Base-by-base conservation (phyloP, 2,797 vertebrate species). In the Diglossa cyanea region DNA sequence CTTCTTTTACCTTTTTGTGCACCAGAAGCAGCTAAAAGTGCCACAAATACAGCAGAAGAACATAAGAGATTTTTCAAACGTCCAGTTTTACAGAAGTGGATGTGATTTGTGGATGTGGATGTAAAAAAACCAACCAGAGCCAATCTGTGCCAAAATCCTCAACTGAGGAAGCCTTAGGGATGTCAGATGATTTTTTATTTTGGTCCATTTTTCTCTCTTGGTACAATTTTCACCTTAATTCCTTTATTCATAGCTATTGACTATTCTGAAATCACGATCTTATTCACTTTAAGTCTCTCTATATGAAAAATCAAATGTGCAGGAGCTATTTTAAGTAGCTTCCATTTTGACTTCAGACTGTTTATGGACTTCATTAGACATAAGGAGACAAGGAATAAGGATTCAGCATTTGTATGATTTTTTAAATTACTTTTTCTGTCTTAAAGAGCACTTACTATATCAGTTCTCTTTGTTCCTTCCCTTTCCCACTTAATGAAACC, bases 401-500 rank as follows among this genome's bases (percentile, higher is more conserved):
- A 62, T 70, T 78, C 20, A 28, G 17, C 15, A 23, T 80, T 82
- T 77, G 13, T 19, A 24, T 55, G 11, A 18, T 33, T 50, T 35
- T 55, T 48, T 13, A 11, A 31, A 51, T 66, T 11, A 42, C 6
- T 37, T 91, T 67, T 82, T 31, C 15, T 60, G 1, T 48, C 65
- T 92, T 60, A 39, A 63, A 65, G 33, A 79, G 7, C n/a, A 54
- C 24, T 77, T 78, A 6, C 21, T 70, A 0, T 40, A 62, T 57
- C 44, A 66, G 10, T 21, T 42, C 10, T 72, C 21, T 81, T 88
- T 90, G 33, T 63, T 87, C 58, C 53, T 76, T 88, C 37, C 31
- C 19, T 74, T 89, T 82, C 33, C 58, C 65, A 28, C 13, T 42
- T 92, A 86, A 77, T 90, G 76, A 88, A 84, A 82, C 57, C n/a